Base-by-base conservation (phyloP, 1,140 invertebrate species). In the Nephotettix cincticeps region DNA sequence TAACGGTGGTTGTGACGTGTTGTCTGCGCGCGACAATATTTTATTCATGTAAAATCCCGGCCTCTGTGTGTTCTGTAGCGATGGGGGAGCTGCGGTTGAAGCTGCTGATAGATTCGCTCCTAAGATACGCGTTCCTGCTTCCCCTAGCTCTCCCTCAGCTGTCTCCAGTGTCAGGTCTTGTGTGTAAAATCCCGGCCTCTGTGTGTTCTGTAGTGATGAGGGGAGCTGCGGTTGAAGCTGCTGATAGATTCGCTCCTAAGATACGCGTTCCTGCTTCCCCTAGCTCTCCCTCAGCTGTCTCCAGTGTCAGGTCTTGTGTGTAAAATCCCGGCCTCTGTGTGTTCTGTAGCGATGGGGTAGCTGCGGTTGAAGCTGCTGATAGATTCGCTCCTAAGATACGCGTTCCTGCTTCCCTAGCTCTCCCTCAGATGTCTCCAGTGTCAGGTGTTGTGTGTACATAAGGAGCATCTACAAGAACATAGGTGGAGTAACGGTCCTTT, bases 1-100 rank as follows among this genome's bases (percentile, higher is more conserved):
- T 61, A 61, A 61, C 56, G 1, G 56, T 61, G 56, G 56, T 29
- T 27, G 56, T 29, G 27, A 61, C 56, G 19, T 51, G 14, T 51
- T 61, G 56, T 29, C 23, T 51, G 47, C 19, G 25, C 23, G 56
- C 56, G 56, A 61, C 56, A 61, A 61, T 61, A 61, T 61, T 61
- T 61, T 61, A 61, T 61, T 61, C 56, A 61, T 61, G 56, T 61
- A 61, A 61, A 61, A 61, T 61, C 56, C 56, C 56, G 56, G 56
- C 28, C 4, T 21, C 13, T 3, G 14, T 21, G 47, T 51, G 4
- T 6, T 21, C 21, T 51, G 56, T 11, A 23, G 23, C 9, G 21
- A 9, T 27, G 56, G 9, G 56, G 56, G 56, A 6, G 14, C 28
- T 25, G 56, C 6, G 56, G 47, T 4, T 51, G 14, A 21, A n/a